Conservation (phyloP, 1,140 invertebrate species). For the Cydia splendana region DNA sequence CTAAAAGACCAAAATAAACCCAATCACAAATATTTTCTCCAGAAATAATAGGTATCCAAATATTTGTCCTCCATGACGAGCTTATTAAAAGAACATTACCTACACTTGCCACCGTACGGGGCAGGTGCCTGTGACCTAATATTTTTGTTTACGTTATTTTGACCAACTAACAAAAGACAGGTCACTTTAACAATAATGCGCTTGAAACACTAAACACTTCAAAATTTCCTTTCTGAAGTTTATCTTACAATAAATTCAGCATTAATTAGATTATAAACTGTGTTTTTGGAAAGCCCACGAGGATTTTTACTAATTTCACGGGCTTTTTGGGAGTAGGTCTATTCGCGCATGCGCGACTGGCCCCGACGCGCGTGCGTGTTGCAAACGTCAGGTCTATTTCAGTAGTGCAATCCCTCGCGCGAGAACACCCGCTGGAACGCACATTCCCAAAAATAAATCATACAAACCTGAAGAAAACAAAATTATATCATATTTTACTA, state of each 20-base stretch:
- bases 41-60: not conserved
- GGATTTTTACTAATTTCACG: not conserved
- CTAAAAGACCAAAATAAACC: constrained; percentile 3
- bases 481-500: not conserved
- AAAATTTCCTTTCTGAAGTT: not conserved
- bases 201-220: not conserved
- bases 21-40: constrained; percentile 1
- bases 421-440: constrained; percentile 24
- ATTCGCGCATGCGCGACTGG: constrained; percentile 52
- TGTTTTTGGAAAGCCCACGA: not conserved
- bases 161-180: constrained; percentile 16
- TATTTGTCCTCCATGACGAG: not conserved
- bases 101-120: not conserved
- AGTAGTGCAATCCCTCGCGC: constrained; percentile 46
- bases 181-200: not conserved
- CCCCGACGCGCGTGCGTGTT: constrained; percentile 54
- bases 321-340: not conserved
- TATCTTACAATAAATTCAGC: not conserved
- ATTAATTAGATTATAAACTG: not conserved
- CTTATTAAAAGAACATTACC: not conserved
- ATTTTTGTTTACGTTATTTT: constrained; percentile 27
- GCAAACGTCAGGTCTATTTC: constrained; percentile 75
- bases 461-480: constrained; percentile 14
- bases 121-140: constrained; percentile 30
- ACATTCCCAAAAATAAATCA: constrained; percentile 22